Conservation (phyloP, 1,140 invertebrate genomes). For the Acromyrmex charruanus region DNA sequence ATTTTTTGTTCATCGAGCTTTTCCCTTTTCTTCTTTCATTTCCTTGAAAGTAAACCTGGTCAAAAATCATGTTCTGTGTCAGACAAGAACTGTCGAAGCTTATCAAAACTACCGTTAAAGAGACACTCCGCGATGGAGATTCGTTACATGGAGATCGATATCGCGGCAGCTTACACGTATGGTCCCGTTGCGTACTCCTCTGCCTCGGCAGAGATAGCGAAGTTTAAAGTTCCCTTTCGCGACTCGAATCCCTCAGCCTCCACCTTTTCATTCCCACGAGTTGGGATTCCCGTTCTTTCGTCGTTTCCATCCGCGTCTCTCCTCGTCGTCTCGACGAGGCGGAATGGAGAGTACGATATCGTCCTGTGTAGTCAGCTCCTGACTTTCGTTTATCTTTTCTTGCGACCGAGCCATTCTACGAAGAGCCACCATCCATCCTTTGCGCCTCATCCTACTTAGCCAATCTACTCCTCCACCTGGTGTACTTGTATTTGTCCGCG, state of each 20-base stretch:
- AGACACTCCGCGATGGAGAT: slow-evolving; percentile 43
- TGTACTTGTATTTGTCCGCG: slow-evolving; percentile 69
- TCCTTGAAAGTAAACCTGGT: slow-evolving; percentile 1
- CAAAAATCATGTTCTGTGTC: slow-evolving; percentile 3
- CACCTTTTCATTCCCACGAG: slow-evolving; percentile 46
- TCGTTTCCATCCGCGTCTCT: slow-evolving; percentile 58
- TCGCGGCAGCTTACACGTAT: slow-evolving; percentile 53
- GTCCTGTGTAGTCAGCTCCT: slow-evolving; percentile 66
- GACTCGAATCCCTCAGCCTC: slow-evolving; percentile 36
- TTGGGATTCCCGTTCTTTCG: slow-evolving; percentile 57
- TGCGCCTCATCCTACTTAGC: slow-evolving; percentile 64
- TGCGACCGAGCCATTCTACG: slow-evolving; percentile 57
- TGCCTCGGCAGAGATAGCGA: slow-evolving; percentile 49
- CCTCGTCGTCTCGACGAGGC: slow-evolving; percentile 57
- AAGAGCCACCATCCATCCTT: slow-evolving; percentile 62
- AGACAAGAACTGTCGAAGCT: slow-evolving; percentile 25
- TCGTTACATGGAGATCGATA: slow-evolving; percentile 39
- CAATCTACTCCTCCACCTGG: slow-evolving; percentile 78
- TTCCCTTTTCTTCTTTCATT: not conserved
- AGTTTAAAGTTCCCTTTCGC: slow-evolving; percentile 69
- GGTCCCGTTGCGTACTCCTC: slow-evolving; percentile 37
- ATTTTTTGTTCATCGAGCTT: not conserved
- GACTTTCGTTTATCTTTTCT: slow-evolving; percentile 76
- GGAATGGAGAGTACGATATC: slow-evolving; percentile 64
- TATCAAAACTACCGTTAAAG: slow-evolving; percentile 54